A percentile compares a stretch with the other conserved stretches of the same genome.
phyloP scores from a whole-genome alignment of 2,888 invertebrate species.

The Caenorhabditis sinica region DNA sequence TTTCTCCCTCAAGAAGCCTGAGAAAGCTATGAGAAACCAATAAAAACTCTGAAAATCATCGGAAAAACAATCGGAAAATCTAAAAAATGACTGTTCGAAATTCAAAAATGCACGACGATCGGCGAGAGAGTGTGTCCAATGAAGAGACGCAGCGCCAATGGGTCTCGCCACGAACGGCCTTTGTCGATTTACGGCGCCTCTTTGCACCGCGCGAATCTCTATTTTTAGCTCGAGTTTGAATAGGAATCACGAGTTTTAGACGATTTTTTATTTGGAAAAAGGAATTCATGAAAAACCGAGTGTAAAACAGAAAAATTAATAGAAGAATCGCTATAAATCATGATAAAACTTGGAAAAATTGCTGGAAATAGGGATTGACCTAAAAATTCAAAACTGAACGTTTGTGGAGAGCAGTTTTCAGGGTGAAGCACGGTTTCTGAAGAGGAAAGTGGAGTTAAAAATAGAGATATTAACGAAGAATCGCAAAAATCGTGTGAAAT shows the following conservation, averaged over 20 bases:
- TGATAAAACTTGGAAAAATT: not conserved
- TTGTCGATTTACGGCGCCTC: constrained; percentile 42
- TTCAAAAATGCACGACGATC: not conserved
- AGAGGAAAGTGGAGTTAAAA: too few species aligned
- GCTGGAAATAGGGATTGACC: not conserved
- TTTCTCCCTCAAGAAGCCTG: too few species aligned
- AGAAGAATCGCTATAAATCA: not conserved
- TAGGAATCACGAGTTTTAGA: not conserved
- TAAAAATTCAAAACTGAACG: too few species aligned
- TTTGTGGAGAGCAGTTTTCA: too few species aligned
- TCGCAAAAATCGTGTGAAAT: too few species aligned
- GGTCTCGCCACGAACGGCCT: constrained; percentile 47
- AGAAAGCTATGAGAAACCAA: too few species aligned
- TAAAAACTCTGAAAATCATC: not conserved
- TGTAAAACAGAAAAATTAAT: too few species aligned
- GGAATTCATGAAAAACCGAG: not conserved
- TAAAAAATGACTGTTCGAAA: constrained; percentile 11
- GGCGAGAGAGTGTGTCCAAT: constrained; percentile 17
- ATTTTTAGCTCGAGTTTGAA: not conserved
- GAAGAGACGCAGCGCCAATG: constrained; percentile 34
- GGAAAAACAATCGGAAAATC: not conserved
- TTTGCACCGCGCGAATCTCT: not conserved
- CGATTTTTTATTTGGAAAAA: not conserved
- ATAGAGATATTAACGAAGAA: too few species aligned
- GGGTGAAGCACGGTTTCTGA: too few species aligned